Evolutionary conservation across 2,888 invertebrate species (phyloP), one percentile per base, ranked within the genome.

Genomic region (Cecidostiba fungosa): DNA sequence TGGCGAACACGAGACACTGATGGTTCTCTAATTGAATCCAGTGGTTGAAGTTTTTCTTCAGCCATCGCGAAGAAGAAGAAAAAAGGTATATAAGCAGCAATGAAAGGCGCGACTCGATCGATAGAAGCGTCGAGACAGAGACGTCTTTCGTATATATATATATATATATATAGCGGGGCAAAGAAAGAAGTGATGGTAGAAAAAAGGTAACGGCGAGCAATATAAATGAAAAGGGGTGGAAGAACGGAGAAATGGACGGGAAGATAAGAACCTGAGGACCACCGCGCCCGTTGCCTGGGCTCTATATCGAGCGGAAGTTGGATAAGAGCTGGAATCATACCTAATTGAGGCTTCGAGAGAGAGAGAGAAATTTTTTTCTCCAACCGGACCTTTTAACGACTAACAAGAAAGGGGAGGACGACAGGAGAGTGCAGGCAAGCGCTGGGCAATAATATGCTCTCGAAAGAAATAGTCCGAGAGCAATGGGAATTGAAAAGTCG

Each of bases 321-420:
- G 82, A 84, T 82, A 84, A 84, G 84, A 86, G 82, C 76, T 76
- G 78, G 78, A 86, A 82, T 84, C 82, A 86, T 86, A 87, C 66
- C 80, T 87, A 87, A 85, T 87, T 85, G 86, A 87, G 62, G 85
- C 85, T 80, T 80, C 62, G 79, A 82, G 66, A 70, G 72, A 82
- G 73, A 84, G 82, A 6, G 73, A 62, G 47, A n/a, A 54, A 23
- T 59, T 59, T n/a, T 59, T n/a, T 8, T 12, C 12, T 8, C 39
- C 23, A 10, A 43, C 14, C 23, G 77, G 77, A 82, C 39, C 77
- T 85, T 82, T 85, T 85, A 79, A 79, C 79, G 79, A 62, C 26
- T 82, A 79, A 72, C 77, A 77, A 78, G 78, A 62, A 77, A 39
- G 32, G 62, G 47, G 66, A 47, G 29, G 77, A 54, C 36, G 72